These are phyloP conservation scores for Eudyptes chrysolophus DNA, from an alignment of 2,113 vertebrate species.

Conservation along the genomic window DNA sequence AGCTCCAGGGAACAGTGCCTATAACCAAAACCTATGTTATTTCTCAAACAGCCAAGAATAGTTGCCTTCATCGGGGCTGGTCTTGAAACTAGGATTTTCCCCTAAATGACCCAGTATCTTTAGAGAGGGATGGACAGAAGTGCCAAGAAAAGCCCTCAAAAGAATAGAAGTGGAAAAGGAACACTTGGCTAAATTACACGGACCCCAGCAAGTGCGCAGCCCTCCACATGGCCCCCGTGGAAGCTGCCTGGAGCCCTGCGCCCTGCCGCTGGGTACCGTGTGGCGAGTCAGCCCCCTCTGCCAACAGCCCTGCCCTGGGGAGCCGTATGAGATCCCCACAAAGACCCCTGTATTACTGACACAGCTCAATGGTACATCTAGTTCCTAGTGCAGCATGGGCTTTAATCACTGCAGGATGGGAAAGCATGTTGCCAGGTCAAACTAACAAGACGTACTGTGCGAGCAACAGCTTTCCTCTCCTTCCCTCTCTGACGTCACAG, in stretches of 20 bases:
- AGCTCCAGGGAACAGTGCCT: background rate
- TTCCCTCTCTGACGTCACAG: background rate
- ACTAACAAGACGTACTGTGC: rapidly evolving
- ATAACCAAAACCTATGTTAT: background rate
- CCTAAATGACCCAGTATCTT: background rate
- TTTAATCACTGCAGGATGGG: background rate
- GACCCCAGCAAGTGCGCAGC: background rate
- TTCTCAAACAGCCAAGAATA: background rate
- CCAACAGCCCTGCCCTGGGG: background rate
- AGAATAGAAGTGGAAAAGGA: background rate
- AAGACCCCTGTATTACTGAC: background rate
- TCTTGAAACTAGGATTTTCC: background rate
- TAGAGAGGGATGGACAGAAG: background rate
- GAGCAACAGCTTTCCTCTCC: background rate
- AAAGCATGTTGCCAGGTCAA: background rate
- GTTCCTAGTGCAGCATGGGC: rapidly evolving
- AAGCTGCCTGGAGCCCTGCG: background rate
- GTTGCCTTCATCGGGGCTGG: background rate
- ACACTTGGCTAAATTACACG: background rate
- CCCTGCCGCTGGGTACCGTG: rapidly evolving
- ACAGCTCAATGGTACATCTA: background rate
- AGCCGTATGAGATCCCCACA: rapidly evolving
- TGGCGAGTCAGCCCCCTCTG: background rate
- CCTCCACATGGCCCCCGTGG: rapidly evolving
- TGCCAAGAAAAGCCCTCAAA: background rate